Evolutionary conservation across 1,140 invertebrate genomes (phyloP).

Genomic region (Gyrodactylus bullatarudis): DNA sequence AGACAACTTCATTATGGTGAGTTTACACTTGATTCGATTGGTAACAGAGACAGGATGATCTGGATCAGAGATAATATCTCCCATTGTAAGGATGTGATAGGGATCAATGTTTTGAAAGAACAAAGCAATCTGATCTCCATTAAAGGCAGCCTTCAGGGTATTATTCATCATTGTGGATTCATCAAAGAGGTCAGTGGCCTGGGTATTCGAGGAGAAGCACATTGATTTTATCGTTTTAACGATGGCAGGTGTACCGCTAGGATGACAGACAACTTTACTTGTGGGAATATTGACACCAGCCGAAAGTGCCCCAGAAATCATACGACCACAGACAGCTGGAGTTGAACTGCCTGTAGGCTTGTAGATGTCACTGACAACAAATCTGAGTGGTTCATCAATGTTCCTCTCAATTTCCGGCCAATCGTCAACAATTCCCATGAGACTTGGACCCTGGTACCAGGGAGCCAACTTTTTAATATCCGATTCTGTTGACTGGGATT

Average conservation of each 20-base stretch:
- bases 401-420: conserved; percentile 59
- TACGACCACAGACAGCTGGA: conserved; percentile 68
- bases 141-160: background rate
- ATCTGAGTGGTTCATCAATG: conserved; percentile 64
- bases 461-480: conserved; percentile 15
- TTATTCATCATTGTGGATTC: background rate
- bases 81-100: background rate
- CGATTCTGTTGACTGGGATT: background rate
- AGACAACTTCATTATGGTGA: background rate
- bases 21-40: background rate
- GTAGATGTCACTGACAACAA: conserved; percentile 92
- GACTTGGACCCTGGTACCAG: conserved; percentile 39
- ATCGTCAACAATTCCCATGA: conserved; percentile 46
- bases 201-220: background rate
- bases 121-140: background rate
- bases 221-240: conserved; percentile 1
- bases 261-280: background rate
- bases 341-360: conserved; percentile 74
- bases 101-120: background rate
- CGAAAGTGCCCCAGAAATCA: conserved; percentile 42
- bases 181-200: background rate
- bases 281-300: background rate
- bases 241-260: background rate
- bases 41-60: background rate
- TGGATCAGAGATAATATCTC: background rate